Evolutionary conservation across 2,797 vertebrate genomes (phyloP).

Genomic region (Champsocephalus gunnari): DNA sequence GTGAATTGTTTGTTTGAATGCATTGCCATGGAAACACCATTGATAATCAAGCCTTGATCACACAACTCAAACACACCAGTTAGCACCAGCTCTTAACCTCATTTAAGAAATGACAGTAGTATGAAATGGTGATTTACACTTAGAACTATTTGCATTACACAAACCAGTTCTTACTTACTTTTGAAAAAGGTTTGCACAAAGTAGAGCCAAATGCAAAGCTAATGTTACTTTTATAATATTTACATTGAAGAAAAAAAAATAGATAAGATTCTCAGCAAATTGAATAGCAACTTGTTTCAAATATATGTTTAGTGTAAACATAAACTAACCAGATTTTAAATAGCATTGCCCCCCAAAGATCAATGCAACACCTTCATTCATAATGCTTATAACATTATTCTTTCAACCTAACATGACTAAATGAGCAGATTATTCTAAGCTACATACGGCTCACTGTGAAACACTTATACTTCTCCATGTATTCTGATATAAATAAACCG

Average conservation of each 20-base stretch:
- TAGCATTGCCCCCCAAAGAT: no score
- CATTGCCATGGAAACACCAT: constrained; percentile 18
- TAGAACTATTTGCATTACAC: not conserved
- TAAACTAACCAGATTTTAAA: not conserved
- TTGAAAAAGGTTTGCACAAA: not conserved
- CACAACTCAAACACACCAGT: constrained; percentile 2
- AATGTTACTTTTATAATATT: not conserved
- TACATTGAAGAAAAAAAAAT: not conserved
- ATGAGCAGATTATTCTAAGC: not conserved
- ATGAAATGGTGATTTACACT: not conserved
- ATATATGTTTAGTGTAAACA: not conserved
- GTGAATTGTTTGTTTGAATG: constrained; percentile 8
- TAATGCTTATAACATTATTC: not conserved
- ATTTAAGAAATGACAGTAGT: no score
- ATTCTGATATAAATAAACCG: not conserved
- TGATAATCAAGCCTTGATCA: constrained; percentile 18
- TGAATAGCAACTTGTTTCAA: not conserved
- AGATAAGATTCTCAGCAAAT: not conserved
- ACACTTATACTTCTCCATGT: not conserved
- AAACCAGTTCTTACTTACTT: not conserved
- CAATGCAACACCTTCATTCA: not conserved
- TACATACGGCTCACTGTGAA: not conserved
- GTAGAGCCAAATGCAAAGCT: no score
- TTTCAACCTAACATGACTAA: not conserved
- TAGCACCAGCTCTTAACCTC: no score